Base-by-base conservation (phyloP, 1,140 invertebrate species). In the Formica exsecta region DNA sequence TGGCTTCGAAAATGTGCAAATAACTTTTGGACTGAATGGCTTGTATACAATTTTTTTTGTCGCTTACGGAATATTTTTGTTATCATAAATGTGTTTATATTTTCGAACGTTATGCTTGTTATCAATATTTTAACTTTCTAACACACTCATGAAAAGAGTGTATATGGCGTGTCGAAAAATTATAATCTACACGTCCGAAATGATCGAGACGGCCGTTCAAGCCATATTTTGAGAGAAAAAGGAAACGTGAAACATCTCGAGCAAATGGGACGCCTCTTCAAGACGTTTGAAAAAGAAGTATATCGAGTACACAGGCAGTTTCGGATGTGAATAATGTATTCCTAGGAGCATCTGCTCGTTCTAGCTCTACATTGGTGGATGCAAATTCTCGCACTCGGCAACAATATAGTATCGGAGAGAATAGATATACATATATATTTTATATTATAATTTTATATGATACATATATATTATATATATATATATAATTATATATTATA, bases 321-420 rank as follows among this genome's bases (percentile, higher is more conserved):
- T 90, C 83, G 77, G 77, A 90, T 71, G 77, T 74, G 84, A 89
- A 89, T 90, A 89, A 91, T 89, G 73, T 91, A 89, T 91, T 91
- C 83, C 89, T 89, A 90, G 89, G 89, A 84, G 89, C 89, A 91
- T 91, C 89, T 91, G 89, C 83, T 91, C 88, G 89, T 80, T 87
- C 87, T 86, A 85, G 86, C 86, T 68, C n/a, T 66, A 68, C 61
- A 73, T 54, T 57, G 73, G 74, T 64, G 88, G 41, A 71, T 86
- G 81, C 54, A 59, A 51, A 77, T 61, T 44, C 48, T 75, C 38
- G 54, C 68, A 25, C 51, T 81, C 36, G 51, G 22, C 65, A 8
- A 4, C 32, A 38, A 25, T 38, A 6, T 68, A 22, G 25, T 48
- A 22, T n/a, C 48, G 16, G 16, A 41, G 7, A 7, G 7, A 7